A percentile compares a stretch with the other conserved stretches of the same genome.
phyloP scores from a whole-genome alignment of 2,888 invertebrate species.

The Strigamia crassipes region DNA sequence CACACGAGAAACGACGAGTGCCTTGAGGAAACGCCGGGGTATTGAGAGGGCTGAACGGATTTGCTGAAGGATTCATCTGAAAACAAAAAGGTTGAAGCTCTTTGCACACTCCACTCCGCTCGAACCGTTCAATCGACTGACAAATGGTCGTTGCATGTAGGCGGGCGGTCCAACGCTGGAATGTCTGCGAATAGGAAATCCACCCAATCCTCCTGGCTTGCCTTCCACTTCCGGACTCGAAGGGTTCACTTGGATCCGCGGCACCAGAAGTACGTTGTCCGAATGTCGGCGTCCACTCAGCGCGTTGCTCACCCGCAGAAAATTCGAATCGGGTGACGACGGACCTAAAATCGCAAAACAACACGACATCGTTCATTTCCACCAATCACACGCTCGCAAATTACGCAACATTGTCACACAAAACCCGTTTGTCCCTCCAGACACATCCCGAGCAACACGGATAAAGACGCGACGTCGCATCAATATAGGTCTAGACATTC shows the following conservation, averaged over 20 bases:
- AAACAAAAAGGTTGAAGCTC: background rate
- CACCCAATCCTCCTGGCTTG: constrained; percentile 64
- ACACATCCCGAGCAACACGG: no score
- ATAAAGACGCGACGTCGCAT: no score
- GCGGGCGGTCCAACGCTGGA: constrained; percentile 91
- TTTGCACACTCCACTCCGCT: background rate
- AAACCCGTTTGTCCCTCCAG: no score
- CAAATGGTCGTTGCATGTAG: constrained; percentile 51
- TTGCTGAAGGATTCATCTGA: constrained; percentile 62
- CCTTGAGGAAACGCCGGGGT: constrained; percentile 69
- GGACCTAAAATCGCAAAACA: no score
- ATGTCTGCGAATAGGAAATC: constrained; percentile 82
- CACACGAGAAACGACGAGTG: constrained; percentile 62
- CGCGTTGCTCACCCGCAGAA: constrained; percentile 79
- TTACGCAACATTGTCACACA: no score
- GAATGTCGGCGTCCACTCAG: constrained; percentile 86
- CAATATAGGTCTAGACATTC: no score
- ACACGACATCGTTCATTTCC: no score
- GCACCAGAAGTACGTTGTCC: constrained; percentile 86
- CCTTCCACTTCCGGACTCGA: constrained; percentile 81
- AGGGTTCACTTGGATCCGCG: constrained; percentile 82
- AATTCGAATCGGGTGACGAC: constrained; percentile 82
- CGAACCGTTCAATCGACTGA: background rate
- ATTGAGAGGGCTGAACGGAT: constrained; percentile 66
- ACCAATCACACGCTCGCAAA: no score